These are phyloP conservation scores for Minunthozetes semirufus DNA, from an alignment of 2,888 invertebrate species.

Conservation along the genomic window DNA sequence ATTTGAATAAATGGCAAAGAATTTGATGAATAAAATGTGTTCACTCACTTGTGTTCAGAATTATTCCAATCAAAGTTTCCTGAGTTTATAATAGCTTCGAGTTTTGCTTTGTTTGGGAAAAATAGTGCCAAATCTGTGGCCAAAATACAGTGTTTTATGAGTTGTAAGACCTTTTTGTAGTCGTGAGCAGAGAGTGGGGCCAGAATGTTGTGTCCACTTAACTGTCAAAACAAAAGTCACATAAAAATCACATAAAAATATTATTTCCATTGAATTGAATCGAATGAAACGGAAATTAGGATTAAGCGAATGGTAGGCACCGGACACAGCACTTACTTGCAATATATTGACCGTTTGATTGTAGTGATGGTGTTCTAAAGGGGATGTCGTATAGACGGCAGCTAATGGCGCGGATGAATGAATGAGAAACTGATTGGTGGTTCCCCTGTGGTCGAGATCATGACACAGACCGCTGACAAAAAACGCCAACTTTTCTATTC, in stretches of 20 bases:
- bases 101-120: conserved; percentile 65
- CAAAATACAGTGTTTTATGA: conserved; percentile 71
- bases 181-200: conserved; percentile 62
- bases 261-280: background rate
- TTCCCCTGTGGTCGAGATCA: conserved; percentile 76
- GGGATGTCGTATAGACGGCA: conserved; percentile 74
- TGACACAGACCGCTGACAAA: conserved; percentile 76
- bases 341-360: conserved; percentile 78
- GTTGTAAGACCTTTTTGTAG: conserved; percentile 64
- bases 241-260: too few species aligned
- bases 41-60: conserved; percentile 57
- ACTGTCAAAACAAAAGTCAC: too few species aligned
- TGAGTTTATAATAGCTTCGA: conserved; percentile 54
- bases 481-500: conserved; percentile 64
- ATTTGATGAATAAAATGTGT: background rate
- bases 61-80: conserved; percentile 60
- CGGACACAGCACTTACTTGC: conserved; percentile 50
- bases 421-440: conserved; percentile 77
- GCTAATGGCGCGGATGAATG: conserved; percentile 74
- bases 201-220: conserved; percentile 81
- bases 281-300: background rate
- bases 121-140: conserved; percentile 76
- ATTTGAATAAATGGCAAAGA: background rate
- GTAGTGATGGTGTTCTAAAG: conserved; percentile 81
- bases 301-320: background rate